phyloP scores from a whole-genome alignment of 1,140 invertebrate genomes.

The Harpegnathos saltator region DNA sequence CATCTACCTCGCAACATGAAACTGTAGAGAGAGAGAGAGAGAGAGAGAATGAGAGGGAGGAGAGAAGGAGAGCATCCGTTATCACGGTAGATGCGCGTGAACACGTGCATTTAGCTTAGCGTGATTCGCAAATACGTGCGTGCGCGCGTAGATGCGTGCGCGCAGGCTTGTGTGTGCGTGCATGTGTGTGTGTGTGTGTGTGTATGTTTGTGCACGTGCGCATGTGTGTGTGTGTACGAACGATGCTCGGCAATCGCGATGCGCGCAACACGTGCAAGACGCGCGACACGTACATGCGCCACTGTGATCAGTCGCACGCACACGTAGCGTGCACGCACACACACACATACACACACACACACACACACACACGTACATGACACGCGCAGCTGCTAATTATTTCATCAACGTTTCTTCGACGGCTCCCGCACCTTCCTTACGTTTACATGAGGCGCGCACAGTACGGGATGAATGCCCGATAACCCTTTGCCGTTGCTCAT shows the following conservation, averaged over 20 bases:
- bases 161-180: too few species aligned
- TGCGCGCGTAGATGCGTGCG: conserved; percentile 52
- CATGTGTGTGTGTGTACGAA: not conserved
- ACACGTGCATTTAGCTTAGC: conserved; percentile 68
- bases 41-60: not conserved
- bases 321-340: not conserved
- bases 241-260: conserved; percentile 60
- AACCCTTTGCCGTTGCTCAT: too few species aligned
- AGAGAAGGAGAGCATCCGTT: conserved; percentile 36
- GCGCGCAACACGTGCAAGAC: conserved; percentile 66
- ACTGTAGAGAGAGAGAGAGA: not conserved
- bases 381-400: conserved; percentile 44
- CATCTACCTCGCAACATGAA: conserved; percentile 46
- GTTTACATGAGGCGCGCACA: conserved; percentile 6
- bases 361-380: not conserved
- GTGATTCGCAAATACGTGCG: conserved; percentile 61
- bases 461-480: too few species aligned
- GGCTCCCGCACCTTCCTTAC: conserved; percentile 11
- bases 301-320: conserved; percentile 62
- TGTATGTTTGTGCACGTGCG: too few species aligned
- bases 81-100: conserved; percentile 62
- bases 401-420: conserved; percentile 58
- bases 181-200: too few species aligned
- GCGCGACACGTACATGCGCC: conserved; percentile 43
- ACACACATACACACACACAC: not conserved